Percentiles rank a stretch among this genome's conserved stretches.
phyloP scores from a whole-genome alignment of 2,797 vertebrate species.

The Buceros bicornis region DNA sequence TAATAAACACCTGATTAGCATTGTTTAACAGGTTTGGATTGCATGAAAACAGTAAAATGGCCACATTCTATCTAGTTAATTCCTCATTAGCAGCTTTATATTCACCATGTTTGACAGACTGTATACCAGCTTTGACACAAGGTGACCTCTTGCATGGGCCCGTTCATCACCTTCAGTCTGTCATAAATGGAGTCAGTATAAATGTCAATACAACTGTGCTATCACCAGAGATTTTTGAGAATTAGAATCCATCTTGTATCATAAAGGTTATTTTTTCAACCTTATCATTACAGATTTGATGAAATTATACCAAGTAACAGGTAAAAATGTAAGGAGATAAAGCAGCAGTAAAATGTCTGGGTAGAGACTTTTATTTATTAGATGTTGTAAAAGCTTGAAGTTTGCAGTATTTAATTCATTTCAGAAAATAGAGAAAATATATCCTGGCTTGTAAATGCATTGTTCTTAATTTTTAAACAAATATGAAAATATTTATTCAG shows the following conservation, averaged over 20 bases:
- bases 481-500: not conserved
- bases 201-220: constrained; percentile 80
- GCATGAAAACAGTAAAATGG: constrained; percentile 79
- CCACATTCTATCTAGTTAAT: constrained; percentile 81
- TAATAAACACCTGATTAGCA: constrained; percentile 87
- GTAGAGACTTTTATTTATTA: constrained; percentile 18
- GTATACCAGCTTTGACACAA: constrained; percentile 80
- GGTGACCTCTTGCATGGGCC: constrained; percentile 79
- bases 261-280: constrained; percentile 76
- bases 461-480: not conserved
- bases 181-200: constrained; percentile 79
- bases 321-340: constrained; percentile 55
- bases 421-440: not conserved
- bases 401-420: not conserved
- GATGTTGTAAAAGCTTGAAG: constrained; percentile 19
- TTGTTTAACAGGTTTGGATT: constrained; percentile 81
- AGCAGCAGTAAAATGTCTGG: not conserved
- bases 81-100: constrained; percentile 83
- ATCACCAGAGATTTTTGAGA: constrained; percentile 73
- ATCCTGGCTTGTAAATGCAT: not conserved
- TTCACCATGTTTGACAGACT: constrained; percentile 76
- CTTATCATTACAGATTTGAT: constrained; percentile 64
- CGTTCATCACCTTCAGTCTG: constrained; percentile 81
- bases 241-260: constrained; percentile 70
- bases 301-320: constrained; percentile 60